phyloP scores from a whole-genome alignment of 2,797 vertebrate genomes.

The Cyprinella venusta region DNA sequence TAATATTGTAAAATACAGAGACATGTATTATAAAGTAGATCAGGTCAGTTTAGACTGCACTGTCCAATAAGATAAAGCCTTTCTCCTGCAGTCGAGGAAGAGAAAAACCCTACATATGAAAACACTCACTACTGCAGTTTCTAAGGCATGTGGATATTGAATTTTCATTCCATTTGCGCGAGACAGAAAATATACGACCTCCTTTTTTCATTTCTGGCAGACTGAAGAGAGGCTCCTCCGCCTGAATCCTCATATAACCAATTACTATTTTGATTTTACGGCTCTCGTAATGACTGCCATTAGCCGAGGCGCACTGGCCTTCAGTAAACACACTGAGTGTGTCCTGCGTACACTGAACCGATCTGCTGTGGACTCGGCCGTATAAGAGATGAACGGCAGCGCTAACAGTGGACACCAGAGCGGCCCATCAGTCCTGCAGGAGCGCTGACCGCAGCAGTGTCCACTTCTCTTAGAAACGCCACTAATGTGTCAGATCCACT shows the following conservation, averaged over 20 bases:
- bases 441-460: conserved; percentile 30
- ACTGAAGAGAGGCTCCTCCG: conserved; percentile 12
- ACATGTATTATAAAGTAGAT: neutral
- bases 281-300: conserved; percentile 27
- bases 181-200: conserved; percentile 16
- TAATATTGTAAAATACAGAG: neutral
- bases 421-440: conserved; percentile 10
- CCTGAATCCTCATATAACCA: conserved; percentile 12
- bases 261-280: conserved; percentile 23
- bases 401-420: conserved; percentile 14
- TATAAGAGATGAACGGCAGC: conserved; percentile 13
- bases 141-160: neutral
- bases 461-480: conserved; percentile 34
- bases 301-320: neutral
- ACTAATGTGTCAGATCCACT: conserved; percentile 33
- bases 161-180: conserved; percentile 15
- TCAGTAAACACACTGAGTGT: conserved; percentile 29
- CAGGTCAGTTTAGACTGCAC: too few relatives aligned
- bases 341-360: too few relatives aligned
- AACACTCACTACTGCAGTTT: neutral
- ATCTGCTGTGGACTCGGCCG: conserved; percentile 13
- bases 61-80: too few relatives aligned
- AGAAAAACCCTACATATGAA: conserved; percentile 12
- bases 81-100: too few relatives aligned
- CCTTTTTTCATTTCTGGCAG: conserved; percentile 22